Conservation (phyloP, 2,888 invertebrate species). For the Cantharis nigra region DNA sequence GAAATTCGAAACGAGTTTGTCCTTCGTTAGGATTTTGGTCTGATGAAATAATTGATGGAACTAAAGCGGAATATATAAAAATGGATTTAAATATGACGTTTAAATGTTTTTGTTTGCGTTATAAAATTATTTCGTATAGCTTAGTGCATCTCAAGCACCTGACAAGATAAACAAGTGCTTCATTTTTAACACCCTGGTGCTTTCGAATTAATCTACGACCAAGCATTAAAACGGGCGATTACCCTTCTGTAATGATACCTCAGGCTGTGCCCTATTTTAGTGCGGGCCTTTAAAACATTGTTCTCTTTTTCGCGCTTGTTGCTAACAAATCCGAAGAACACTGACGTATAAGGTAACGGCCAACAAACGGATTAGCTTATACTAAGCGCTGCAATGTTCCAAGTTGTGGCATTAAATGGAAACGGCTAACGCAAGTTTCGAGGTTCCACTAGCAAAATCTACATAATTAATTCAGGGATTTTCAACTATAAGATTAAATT, state of each 20-base stretch:
- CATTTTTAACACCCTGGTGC: conserved; percentile 23
- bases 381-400: conserved; percentile 20
- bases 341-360: conserved; percentile 6
- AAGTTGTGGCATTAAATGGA: conserved; percentile 18
- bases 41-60: too few relatives aligned
- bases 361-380: conserved; percentile 16
- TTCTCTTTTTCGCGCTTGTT: conserved; percentile 10
- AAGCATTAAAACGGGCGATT: conserved; percentile 25
- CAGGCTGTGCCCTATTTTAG: conserved; percentile 5
- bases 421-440: conserved; percentile 17
- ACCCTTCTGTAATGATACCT: conserved; percentile 22
- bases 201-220: conserved; percentile 24
- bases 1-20: conserved; percentile 1
- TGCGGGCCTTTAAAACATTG: background rate
- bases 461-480: conserved; percentile 20
- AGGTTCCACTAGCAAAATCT: conserved; percentile 14
- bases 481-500: conserved; percentile 14
- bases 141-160: conserved; percentile 19
- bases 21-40: background rate
- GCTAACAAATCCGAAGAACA: conserved; percentile 1
- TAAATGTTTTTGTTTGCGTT: conserved; percentile 12
- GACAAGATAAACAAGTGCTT: conserved; percentile 26
- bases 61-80: background rate
- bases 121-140: conserved; percentile 9
- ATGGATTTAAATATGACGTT: conserved; percentile 3